Evolutionary conservation across 2,797 vertebrate genomes (phyloP).

Genomic region (Lerista edwardsae): DNA sequence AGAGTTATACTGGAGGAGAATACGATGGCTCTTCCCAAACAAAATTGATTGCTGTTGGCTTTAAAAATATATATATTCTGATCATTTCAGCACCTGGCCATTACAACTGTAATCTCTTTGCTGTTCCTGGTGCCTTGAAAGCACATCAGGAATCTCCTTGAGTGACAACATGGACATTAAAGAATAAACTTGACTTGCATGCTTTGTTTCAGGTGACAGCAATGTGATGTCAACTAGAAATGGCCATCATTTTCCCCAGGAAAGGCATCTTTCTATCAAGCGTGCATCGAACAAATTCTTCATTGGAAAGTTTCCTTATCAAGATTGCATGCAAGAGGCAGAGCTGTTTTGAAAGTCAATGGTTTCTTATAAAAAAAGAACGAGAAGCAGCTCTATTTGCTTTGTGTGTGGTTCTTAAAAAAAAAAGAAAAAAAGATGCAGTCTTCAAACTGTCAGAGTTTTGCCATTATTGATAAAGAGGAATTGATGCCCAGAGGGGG

Average conservation of each 20-base stretch:
- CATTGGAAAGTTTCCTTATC: conserved; percentile 71
- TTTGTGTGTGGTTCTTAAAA: conserved; percentile 22
- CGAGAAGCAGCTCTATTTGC: conserved; percentile 22
- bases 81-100: conserved; percentile 39
- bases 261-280: conserved; percentile 68
- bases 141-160: conserved; percentile 1
- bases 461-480: conserved; percentile 75
- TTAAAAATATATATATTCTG: conserved; percentile 17
- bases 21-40: neutral
- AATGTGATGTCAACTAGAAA: conserved; percentile 61
- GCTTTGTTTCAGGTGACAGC: conserved; percentile 67
- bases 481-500: conserved; percentile 69
- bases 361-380: conserved; percentile 40
- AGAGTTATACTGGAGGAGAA: neutral
- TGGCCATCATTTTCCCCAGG: conserved; percentile 57
- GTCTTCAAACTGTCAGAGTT: conserved; percentile 76
- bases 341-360: conserved; percentile 78
- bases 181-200: conserved; percentile 48
- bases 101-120: conserved; percentile 13
- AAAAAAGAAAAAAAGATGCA: conserved; percentile 37
- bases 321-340: conserved; percentile 65
- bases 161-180: conserved; percentile 6
- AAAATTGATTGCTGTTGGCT: neutral
- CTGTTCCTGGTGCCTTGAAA: conserved; percentile 39
- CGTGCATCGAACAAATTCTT: conserved; percentile 56